Base-by-base conservation (phyloP, 2,113 vertebrate genomes). In the Syngnathus scovelli region DNA sequence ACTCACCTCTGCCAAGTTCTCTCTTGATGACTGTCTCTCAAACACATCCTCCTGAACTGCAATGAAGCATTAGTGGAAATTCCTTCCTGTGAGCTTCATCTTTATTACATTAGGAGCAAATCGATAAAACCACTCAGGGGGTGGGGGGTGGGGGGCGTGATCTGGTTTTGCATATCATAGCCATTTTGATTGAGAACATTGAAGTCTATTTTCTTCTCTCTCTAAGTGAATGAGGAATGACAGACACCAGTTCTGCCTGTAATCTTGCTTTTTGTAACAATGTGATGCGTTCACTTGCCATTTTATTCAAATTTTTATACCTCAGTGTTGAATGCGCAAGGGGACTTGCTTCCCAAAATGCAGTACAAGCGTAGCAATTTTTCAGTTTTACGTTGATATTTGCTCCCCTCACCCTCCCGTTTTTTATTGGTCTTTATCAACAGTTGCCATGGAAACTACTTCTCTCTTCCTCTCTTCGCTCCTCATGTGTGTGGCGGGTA, bases 401-500 rank as follows among this genome's bases (percentile, higher is more conserved):
- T 70, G 61, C 77, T 19, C 71, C 36, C 72, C 66, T 70, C 36
- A 11, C 4, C 48, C 79, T 78, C 38, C 43, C 39, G 27, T 61
- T 33, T 51, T 65, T 37, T 52, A 52, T 70, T 70, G 74, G 64
- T 81, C 48, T 85, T 56, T 78, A 27, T 79, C 71, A 85, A 2
- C 89, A 96, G 96, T 85, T 58, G 80, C 92, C 93, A 99, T 99
- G 96, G 96, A 95, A 89, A 89, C 91, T 49, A 81, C 41, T 80
- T 86, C 95, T 83, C 79, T 96, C 82, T 85, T 95, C 76, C 89
- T 98, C 41, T 94, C 93, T 76, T 93, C 94, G 43, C 89, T 95
- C 69, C 87, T 96, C 85, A 90, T 93, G 48, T 94, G 92, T 1
- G 83, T 74, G 0, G 86, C 92, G 63, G 95, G 95, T 98, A 86